Percentiles rank a stretch among this genome's conserved stretches.
Evolutionary conservation across 2,797 vertebrate species (phyloP).

Genomic region (Hapalemur alaotrensis): DNA sequence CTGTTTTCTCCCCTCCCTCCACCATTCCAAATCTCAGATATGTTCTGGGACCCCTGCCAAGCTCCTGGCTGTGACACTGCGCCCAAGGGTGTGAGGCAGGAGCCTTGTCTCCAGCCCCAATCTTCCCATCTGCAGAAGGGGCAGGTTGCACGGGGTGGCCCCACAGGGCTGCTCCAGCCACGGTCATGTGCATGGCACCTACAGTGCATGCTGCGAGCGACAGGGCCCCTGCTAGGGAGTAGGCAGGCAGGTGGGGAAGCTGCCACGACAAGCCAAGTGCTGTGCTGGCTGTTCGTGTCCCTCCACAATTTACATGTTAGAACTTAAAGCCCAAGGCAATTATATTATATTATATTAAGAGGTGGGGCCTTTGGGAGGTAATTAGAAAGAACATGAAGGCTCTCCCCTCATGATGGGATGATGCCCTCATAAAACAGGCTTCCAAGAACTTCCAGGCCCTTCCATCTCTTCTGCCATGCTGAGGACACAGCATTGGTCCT

Average conservation of each 20-base stretch:
- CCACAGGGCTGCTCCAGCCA: too few species aligned
- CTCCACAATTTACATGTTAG: not conserved
- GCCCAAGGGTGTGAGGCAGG: not conserved
- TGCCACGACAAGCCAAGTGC: too few species aligned
- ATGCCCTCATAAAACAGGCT: not conserved
- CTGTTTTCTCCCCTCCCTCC: not conserved
- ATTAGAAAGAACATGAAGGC: too few species aligned
- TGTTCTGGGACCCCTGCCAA: not conserved
- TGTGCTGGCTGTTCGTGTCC: not conserved
- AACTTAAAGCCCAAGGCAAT: too few species aligned
- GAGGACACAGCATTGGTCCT: too few species aligned
- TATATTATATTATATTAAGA: not conserved
- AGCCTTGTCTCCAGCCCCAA: not conserved
- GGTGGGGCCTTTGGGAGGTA: not conserved
- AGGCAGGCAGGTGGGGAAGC: not conserved
- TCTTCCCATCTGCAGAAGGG: not conserved
- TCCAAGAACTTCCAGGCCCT: not conserved
- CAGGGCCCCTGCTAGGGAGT: not conserved
- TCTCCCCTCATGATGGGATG: not conserved
- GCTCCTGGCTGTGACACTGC: not conserved
- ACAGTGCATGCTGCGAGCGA: fast-evolving
- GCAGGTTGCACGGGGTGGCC: too few species aligned
- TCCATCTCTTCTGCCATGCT: too few species aligned
- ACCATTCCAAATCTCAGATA: too few species aligned
- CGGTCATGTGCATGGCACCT: not conserved